Base-by-base conservation (phyloP, 2,113 vertebrate genomes). In the Nannobrachium achirus region DNA sequence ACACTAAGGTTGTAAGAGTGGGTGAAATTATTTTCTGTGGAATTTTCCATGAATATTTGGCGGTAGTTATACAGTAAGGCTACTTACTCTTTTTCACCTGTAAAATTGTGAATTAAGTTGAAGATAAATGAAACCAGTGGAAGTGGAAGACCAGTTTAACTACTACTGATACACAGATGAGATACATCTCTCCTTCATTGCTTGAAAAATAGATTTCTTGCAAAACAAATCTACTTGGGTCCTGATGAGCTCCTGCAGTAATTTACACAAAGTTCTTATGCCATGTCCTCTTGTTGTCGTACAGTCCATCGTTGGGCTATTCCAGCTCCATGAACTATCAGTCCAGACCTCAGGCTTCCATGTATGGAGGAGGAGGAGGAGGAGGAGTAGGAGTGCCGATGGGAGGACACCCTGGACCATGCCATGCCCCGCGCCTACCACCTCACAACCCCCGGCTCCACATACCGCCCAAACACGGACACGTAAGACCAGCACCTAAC, bases 251-350 rank as follows among this genome's bases (percentile, higher is more conserved):
- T 11, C 45, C n/a, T n/a, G 11, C 45, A 6, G 45, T 14, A n/a
- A 6, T 48, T 48, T n/a, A 13, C 6, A 5, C 46, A 1, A 11
- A 48, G 3, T 48, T 48, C n/a, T n/a, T 48, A n/a, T 48, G 10
- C 53, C 9, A 2, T 15, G 8, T 48, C 66, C 20, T 51, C 71
- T 10, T 68, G 10, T 66, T 1, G 11, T n/a, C 16, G 70, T 60
- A 10, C 90, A 99, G 97, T 69, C 95, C 97, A 0, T 96, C 96
- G 0, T 69, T 97, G 81, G 94, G 94, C 49, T 96, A 95, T 83
- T 93, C 95, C 81, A 89, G 91, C 41, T 93, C 95, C 14, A 90
- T 94, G 1, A 95, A 90, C 76, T 96, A 95, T 81, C 96, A 94
- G 67, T 90, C 91, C 70, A 94, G 95, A 78, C 84, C 87, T 56